Conservation (phyloP, 1,140 invertebrate species). For the Calosoma granatense region DNA sequence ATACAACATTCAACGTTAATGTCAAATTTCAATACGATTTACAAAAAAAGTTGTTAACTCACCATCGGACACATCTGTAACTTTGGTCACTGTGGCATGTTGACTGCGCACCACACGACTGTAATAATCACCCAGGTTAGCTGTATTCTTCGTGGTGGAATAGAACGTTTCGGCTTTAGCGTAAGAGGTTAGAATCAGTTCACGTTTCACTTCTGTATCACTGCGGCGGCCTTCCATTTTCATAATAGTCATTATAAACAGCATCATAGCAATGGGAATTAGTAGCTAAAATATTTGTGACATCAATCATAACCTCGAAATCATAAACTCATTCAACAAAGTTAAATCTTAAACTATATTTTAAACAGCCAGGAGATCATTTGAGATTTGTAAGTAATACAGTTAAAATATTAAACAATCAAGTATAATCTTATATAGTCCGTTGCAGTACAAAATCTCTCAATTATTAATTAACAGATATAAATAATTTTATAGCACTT, state of each 20-base stretch:
- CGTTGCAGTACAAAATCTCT: neutral
- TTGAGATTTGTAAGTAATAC: no score
- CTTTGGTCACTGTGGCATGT: constrained; percentile 15
- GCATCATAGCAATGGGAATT: neutral
- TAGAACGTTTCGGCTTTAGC: neutral
- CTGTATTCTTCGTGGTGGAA: neutral
- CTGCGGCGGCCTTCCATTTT: neutral
- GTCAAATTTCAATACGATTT: no score
- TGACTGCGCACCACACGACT: constrained; percentile 14
- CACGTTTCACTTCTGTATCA: neutral
- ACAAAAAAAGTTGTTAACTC: no score
- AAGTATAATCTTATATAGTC: no score
- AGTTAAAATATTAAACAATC: no score
- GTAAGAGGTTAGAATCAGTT: neutral
- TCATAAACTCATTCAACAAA: no score
- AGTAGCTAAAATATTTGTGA: no score
- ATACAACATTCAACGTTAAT: no score
- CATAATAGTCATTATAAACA: neutral
- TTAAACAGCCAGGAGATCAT: no score
- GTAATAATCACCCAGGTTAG: constrained; percentile 16
- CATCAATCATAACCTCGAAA: no score
- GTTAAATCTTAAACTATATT: no score
- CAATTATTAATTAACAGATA: neutral
- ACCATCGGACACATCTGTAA: constrained; percentile 19
- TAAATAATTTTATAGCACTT: neutral